Evolutionary conservation across 2,113 vertebrate genomes (phyloP).

Genomic region (Strigops habroptila): DNA sequence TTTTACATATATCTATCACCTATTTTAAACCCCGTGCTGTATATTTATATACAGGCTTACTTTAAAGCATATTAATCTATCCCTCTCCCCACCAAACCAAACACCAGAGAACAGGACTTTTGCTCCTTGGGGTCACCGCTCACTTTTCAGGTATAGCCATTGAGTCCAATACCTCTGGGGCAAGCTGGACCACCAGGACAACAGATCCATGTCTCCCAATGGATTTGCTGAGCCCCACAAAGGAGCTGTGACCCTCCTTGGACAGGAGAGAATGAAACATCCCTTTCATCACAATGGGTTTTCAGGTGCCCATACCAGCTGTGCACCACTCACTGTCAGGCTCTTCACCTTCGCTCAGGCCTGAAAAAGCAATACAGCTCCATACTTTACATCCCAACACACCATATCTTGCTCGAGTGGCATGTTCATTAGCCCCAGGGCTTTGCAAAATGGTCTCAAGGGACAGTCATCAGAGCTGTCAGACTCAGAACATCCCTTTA

Average conservation of each 20-base stretch:
- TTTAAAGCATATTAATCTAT: neutral
- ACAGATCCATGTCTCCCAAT: neutral
- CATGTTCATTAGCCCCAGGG: neutral
- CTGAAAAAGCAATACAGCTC: neutral
- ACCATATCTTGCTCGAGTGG: neutral
- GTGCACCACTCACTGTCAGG: neutral
- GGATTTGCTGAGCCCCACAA: neutral
- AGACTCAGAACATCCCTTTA: neutral
- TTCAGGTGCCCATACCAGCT: neutral
- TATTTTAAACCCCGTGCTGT: neutral
- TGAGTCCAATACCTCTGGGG: neutral
- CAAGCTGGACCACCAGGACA: neutral
- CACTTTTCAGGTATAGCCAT: neutral
- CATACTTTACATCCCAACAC: neutral
- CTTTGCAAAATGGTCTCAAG: rapidly evolving
- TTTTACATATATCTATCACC: neutral
- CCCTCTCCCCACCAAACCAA: neutral
- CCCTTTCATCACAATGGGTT: neutral
- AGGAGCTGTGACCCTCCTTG: neutral
- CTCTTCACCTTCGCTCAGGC: neutral
- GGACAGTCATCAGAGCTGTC: neutral
- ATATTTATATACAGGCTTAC: neutral
- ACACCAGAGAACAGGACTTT: neutral
- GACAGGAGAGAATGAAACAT: neutral
- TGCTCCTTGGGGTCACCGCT: neutral